Evolutionary conservation across 64 coral and sea anemone species (phyloP).

Genomic region (Stichodactyla mertensii): DNA sequence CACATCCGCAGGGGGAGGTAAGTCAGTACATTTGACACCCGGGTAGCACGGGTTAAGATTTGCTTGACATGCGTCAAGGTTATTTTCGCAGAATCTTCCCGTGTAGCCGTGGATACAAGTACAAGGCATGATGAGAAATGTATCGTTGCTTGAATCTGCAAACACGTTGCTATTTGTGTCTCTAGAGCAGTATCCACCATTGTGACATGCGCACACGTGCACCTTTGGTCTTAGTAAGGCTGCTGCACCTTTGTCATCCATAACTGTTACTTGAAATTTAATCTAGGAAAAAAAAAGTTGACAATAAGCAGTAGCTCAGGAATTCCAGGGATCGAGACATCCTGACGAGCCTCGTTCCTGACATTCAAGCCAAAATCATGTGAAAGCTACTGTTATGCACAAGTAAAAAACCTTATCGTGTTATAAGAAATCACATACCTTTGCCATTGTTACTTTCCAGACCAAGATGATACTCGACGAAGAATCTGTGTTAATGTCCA

Average conservation of each 20-base stretch:
- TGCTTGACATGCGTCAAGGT: constrained; percentile 39
- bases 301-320: no score
- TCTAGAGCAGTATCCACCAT: neutral
- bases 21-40: constrained; percentile 43
- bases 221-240: constrained; percentile 7
- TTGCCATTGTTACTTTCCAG: constrained; percentile 8
- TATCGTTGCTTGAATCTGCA: constrained; percentile 12
- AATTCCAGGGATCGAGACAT: no score
- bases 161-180: neutral
- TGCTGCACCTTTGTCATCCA: constrained; percentile 18
- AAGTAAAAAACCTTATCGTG: no score
- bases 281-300: neutral
- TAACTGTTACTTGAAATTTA: constrained; percentile 10
- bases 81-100: constrained; percentile 38
- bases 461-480: neutral
- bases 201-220: constrained; percentile 29
- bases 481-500: neutral
- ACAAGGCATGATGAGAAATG: constrained; percentile 12
- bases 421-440: constrained; percentile 18
- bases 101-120: constrained; percentile 31
- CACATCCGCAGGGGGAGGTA: constrained; percentile 34
- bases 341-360: neutral
- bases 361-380: neutral
- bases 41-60: constrained; percentile 53
- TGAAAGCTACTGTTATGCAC: no score